Evolutionary conservation across 2,797 vertebrate species (phyloP), one percentile per base, ranked within the genome.

Genomic region (Clarias fuscus): DNA sequence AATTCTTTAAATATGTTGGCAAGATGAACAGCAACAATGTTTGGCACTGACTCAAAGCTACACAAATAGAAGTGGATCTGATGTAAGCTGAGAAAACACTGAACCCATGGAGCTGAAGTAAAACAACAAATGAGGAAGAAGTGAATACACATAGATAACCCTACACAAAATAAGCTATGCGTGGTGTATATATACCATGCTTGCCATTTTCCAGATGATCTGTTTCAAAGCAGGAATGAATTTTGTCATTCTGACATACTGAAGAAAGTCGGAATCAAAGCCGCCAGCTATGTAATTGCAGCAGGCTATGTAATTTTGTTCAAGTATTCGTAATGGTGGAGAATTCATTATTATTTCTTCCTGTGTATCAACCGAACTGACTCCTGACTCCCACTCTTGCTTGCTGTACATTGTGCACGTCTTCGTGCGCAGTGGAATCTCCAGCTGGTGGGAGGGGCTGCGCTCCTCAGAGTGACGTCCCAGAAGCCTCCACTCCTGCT

Each of bases 401-500:
- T 71, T 58, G 30, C 61, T 62, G 37, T 70, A 70, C 72, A 56
- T 65, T 78, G 81, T 78, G 72, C 53, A 40, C 33, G 70, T 70
- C 64, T 88, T 20, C 22, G 5, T 43, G 27, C 27, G 10, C 59
- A 43, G 17, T 53, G 43, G 22, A 56, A 71, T 76, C 70, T 86
- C 70, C 71, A 84, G 77, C 22, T 82, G 61, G 53, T 27, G 33
- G 68, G 61, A 22, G 77, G 77, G 70, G 58, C 40, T 58, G 43
- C 30, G 13, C 58, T 82, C 64, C 58, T 22, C 76, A 53, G 56
- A 83, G 71, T 79, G 67, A 85, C n/a, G 53, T 58, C 82, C 85
- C 70, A 85, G 86, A 83, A 85, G 86, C 22, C 22, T 17, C 77
- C 84, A 75, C 71, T 87, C 84, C 76, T 81, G 89, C 80, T 86